Base-by-base conservation (phyloP, 2,113 vertebrate genomes). In the Cyprinodon tularosa region DNA sequence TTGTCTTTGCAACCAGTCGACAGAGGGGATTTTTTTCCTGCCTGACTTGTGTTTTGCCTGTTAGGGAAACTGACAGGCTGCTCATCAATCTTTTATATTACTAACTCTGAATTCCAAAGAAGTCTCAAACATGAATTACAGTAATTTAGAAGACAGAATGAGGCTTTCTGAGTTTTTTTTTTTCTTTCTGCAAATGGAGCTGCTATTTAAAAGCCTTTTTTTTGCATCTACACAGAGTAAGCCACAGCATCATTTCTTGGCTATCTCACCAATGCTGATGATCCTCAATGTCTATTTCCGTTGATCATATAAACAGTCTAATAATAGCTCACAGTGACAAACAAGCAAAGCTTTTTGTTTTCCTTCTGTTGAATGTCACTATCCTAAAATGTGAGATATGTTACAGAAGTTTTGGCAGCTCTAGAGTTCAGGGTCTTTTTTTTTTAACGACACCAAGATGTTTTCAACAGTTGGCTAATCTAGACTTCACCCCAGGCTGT, bases 241-340 rank as follows among this genome's bases (percentile, higher is more conserved):
- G 78, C 71, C 53, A 59, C 53, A 67, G 29, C 45, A 8, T 45
- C 12, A 70, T 50, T 66, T 84, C 64, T 40, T 14, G 47, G 76
- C 61, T 68, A 48, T 69, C 66, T 44, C 29, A 8, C 9, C 36
- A 61, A 71, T 36, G 47, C 66, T 71, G 71, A 71, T 48, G 61
- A 47, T 67, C 53, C 63, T 65, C 67, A 72, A 64, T 81, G 69
- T 38, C 40, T 60, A 65, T 71, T 11, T 71, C 63, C 38, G 67
- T 72, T 81, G 74, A 86, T 84, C 74, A 80, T 76, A 72, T 36
- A 37, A 78, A 62, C 38, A 37, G 42, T 69, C 74, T 74, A 68
- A 76, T 61, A 84, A 76, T 78, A 83, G 61, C 78, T 10, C 37
- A 53, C 20, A 13, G 12, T 68, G 15, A 20, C 44, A 22, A 70